These are phyloP conservation scores for Macrosteles quadrilineatus DNA, from an alignment of 1,140 invertebrate species.

Conservation along the genomic window DNA sequence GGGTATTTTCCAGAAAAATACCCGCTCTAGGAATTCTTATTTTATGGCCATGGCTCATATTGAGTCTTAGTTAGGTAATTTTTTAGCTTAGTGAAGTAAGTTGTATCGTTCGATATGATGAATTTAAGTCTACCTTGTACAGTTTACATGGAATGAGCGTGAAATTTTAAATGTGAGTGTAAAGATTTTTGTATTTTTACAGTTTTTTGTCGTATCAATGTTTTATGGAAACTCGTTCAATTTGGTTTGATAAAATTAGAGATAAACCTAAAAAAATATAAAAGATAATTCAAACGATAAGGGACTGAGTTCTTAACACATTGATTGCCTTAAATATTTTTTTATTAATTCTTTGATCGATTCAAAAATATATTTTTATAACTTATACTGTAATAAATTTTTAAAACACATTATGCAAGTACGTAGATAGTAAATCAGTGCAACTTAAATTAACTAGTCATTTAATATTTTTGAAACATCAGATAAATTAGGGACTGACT, in stretches of 20 bases:
- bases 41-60: constrained; percentile 6
- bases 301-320: too few species aligned
- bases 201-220: constrained; percentile 1
- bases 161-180: constrained; percentile 8
- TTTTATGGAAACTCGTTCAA: too few species aligned
- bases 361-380: too few species aligned
- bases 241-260: too few species aligned
- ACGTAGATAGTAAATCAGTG: too few species aligned
- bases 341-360: too few species aligned
- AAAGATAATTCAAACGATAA: too few species aligned
- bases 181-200: constrained; percentile 25
- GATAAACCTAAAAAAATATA: too few species aligned
- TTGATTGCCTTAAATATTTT: too few species aligned
- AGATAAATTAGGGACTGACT: background rate
- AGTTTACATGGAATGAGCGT: background rate
- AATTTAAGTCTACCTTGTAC: background rate
- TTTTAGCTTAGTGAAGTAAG: constrained; percentile 22
- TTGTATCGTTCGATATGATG: constrained; percentile 18
- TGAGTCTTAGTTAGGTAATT: constrained; percentile 20
- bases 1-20: constrained; percentile 21
- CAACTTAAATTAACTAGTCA: constrained; percentile 23
- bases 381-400: too few species aligned
- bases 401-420: too few species aligned
- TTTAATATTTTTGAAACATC: background rate
- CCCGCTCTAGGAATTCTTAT: constrained; percentile 19